phyloP scores from a whole-genome alignment of 1,140 invertebrate genomes.

The Bombus soroeensis region DNA sequence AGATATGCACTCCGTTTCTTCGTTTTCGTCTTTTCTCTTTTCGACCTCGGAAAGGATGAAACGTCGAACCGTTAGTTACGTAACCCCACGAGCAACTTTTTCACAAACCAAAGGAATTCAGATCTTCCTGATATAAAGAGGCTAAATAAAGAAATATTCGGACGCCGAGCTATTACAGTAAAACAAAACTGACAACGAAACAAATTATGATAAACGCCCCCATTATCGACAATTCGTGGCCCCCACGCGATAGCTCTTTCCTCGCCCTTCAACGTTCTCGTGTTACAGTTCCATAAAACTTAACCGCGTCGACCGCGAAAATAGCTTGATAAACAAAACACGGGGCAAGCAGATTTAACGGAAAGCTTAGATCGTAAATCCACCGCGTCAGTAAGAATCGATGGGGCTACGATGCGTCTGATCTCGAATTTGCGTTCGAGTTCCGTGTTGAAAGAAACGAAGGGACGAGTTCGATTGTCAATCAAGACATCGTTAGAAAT shows the following conservation, averaged over 20 bases:
- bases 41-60: background rate
- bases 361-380: background rate
- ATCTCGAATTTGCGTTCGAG: conserved; percentile 35
- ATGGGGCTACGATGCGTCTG: background rate
- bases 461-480: conserved; percentile 25
- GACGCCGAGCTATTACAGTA: background rate
- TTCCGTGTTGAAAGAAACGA: background rate
- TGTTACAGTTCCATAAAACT: no score
- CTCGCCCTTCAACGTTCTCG: no score
- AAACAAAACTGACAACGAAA: no score
- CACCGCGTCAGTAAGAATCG: background rate
- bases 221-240: no score
- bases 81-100: background rate
- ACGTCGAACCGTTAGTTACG: background rate
- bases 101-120: background rate
- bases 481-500: conserved; percentile 63
- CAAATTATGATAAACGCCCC: no score
- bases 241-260: no score
- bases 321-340: no score
- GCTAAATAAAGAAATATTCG: background rate
- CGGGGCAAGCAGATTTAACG: no score
- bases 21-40: background rate
- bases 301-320: no score
- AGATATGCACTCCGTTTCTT: background rate
- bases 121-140: background rate